Evolutionary conservation across 2,797 vertebrate species (phyloP).

Genomic region (Macropus fuliginosus): DNA sequence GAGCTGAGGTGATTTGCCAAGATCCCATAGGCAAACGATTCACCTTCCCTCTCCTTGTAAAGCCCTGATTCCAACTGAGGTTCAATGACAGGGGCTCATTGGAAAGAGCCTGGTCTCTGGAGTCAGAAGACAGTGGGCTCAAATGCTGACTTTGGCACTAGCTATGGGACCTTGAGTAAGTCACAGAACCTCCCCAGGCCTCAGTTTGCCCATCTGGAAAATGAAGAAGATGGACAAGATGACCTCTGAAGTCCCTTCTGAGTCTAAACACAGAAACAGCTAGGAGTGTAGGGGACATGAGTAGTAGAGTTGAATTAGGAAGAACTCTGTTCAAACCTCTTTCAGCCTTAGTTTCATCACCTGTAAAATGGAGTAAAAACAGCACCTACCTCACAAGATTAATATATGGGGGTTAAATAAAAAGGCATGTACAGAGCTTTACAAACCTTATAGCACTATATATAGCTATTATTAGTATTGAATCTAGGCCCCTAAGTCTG

Average conservation of each 20-base stretch:
- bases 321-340: neutral
- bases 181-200: neutral
- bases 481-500: neutral
- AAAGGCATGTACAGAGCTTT: neutral
- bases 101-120: no score
- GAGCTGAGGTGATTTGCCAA: neutral
- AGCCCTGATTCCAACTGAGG: neutral
- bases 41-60: neutral
- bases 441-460: neutral
- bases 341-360: neutral
- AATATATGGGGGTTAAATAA: neutral
- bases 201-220: neutral
- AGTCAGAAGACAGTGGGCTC: no score
- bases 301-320: neutral
- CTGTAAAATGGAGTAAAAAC: neutral
- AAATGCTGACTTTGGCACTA: neutral
- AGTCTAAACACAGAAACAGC: neutral
- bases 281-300: neutral
- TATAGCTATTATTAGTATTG: neutral
- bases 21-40: neutral
- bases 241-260: neutral
- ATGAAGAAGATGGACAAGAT: neutral
- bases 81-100: neutral
- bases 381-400: neutral
- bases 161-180: neutral